These are phyloP conservation scores for Rhea pennata DNA, from an alignment of 2,113 vertebrate species.

Conservation along the genomic window DNA sequence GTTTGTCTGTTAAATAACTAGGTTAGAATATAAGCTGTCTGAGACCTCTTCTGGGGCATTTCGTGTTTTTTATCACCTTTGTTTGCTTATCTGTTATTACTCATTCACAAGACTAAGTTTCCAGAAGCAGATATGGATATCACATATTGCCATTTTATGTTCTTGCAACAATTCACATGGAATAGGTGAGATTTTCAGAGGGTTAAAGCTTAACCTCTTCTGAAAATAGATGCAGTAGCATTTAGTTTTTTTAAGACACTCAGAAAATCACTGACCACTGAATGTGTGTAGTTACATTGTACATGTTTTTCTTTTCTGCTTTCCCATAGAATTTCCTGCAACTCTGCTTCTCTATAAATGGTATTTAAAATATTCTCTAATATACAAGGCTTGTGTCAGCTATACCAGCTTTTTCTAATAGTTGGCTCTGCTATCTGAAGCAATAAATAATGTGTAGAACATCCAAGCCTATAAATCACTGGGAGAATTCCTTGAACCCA, in stretches of 20 bases:
- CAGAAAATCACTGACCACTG: background rate
- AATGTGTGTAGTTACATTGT: background rate
- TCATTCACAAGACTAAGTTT: background rate
- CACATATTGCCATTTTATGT: background rate
- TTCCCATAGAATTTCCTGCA: background rate
- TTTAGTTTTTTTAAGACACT: background rate
- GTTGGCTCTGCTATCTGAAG: background rate
- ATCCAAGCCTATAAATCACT: slow-evolving; percentile 2
- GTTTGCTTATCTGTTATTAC: background rate
- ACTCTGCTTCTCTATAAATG: background rate
- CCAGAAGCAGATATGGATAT: background rate
- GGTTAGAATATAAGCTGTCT: background rate
- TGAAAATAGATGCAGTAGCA: background rate
- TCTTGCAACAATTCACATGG: background rate
- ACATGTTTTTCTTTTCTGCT: background rate
- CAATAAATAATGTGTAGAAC: slow-evolving; percentile 36
- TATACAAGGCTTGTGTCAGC: background rate
- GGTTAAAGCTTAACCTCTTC: background rate
- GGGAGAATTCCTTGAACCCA: background rate
- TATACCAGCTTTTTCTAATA: background rate
- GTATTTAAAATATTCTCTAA: background rate
- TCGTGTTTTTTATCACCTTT: background rate
- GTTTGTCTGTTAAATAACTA: background rate
- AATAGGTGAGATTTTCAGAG: background rate
- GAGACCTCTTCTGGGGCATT: background rate